phyloP scores from a whole-genome alignment of 2,113 vertebrate genomes.

The Scalopus aquaticus region DNA sequence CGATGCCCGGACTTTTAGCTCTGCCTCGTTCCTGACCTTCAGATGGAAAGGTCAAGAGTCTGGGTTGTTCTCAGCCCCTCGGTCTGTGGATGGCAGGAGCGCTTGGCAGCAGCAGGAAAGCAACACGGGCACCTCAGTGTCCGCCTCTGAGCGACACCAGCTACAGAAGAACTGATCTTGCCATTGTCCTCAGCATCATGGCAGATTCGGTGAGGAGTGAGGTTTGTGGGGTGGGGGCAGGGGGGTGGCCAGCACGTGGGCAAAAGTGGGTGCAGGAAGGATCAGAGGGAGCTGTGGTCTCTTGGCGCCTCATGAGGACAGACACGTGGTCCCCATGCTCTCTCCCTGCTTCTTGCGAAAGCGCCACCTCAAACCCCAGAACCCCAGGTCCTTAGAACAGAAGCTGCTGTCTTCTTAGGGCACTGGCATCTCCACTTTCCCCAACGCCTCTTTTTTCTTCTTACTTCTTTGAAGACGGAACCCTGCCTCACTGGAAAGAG shows the following conservation, averaged over 20 bases:
- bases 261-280: too few relatives aligned
- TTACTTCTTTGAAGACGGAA: not conserved
- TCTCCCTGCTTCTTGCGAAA: not conserved
- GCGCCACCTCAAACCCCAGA: not conserved
- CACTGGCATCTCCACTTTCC: not conserved
- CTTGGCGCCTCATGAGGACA: too few relatives aligned
- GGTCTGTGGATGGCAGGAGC: too few relatives aligned
- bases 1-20: too few relatives aligned
- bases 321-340: not conserved
- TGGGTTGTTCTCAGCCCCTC: too few relatives aligned
- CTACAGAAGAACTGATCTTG: too few relatives aligned
- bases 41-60: not conserved
- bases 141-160: not conserved
- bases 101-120: too few relatives aligned
- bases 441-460: not conserved
- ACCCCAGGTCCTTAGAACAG: not conserved
- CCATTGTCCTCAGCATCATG: not conserved
- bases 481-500: not conserved
- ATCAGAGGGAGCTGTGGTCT: too few relatives aligned
- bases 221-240: not conserved
- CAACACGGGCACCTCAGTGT: not conserved
- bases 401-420: not conserved
- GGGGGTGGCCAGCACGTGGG: accelerated
- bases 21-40: not conserved
- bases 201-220: not conserved